Conservation (phyloP, 2,113 vertebrate genomes). For the Cettia cetti region DNA sequence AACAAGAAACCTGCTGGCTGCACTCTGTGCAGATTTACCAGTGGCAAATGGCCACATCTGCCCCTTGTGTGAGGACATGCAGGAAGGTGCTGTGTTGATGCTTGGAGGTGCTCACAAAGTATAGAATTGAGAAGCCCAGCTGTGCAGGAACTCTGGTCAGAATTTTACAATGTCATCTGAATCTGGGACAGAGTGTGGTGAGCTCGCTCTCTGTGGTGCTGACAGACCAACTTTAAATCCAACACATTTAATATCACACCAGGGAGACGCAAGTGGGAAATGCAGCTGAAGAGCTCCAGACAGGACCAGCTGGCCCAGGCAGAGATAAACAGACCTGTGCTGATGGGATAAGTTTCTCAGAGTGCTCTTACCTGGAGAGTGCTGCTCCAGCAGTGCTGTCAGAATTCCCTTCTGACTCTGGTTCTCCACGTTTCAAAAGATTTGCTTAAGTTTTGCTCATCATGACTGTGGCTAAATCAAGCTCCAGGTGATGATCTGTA, state of each 20-base stretch:
- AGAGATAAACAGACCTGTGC: not conserved
- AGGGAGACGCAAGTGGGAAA: not conserved
- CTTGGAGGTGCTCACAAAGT: not conserved
- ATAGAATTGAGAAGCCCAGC: not conserved
- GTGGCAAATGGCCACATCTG: rapidly evolving
- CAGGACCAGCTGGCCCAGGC: not conserved
- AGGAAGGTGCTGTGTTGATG: not conserved
- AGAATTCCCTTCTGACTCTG: not conserved
- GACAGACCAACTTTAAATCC: not conserved
- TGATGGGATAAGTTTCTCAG: not conserved
- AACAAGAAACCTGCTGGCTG: not conserved
- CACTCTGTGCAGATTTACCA: not conserved
- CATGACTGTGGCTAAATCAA: not conserved
- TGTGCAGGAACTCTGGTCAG: not conserved
- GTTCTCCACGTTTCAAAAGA: not conserved
- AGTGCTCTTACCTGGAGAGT: not conserved
- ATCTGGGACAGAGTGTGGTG: not conserved
- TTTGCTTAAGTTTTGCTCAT: not conserved
- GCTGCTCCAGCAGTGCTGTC: not conserved
- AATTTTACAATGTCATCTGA: not conserved
- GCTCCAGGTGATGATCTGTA: not conserved
- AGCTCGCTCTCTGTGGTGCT: not conserved
- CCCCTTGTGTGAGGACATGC: rapidly evolving
- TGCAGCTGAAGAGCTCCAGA: not conserved
- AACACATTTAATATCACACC: not conserved